Evolutionary conservation across 2,113 vertebrate genomes (phyloP).

Genomic region (Excalfactoria chinensis): DNA sequence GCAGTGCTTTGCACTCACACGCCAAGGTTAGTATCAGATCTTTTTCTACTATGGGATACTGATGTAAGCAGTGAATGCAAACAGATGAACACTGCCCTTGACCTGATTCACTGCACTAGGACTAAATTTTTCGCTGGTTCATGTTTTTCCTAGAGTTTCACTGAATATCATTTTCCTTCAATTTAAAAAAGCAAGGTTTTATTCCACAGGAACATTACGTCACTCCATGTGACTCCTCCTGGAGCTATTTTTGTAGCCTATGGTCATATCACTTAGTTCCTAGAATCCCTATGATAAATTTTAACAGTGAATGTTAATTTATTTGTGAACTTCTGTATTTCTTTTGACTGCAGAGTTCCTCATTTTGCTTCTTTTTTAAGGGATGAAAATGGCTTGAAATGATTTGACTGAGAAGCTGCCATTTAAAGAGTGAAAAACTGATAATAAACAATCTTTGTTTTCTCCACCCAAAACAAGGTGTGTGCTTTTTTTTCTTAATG

Average conservation of each 20-base stretch:
- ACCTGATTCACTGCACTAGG: background rate
- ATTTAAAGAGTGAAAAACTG: background rate
- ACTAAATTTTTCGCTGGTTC: background rate
- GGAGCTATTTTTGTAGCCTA: slow-evolving; percentile 53
- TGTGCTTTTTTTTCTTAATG: background rate
- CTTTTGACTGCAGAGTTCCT: slow-evolving; percentile 9
- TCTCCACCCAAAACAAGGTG: background rate
- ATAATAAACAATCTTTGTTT: background rate
- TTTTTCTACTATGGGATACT: background rate
- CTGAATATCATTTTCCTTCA: background rate
- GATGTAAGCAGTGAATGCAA: background rate
- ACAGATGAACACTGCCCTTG: background rate
- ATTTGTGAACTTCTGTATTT: background rate
- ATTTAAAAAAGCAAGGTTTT: background rate
- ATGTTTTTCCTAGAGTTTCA: background rate
- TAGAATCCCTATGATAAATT: slow-evolving; percentile 59
- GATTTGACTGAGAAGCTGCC: background rate
- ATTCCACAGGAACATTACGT: slow-evolving; percentile 26
- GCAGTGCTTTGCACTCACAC: background rate
- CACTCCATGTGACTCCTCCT: slow-evolving; percentile 32
- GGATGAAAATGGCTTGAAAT: background rate
- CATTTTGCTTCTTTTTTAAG: slow-evolving; percentile 29
- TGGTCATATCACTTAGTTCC: slow-evolving; percentile 38
- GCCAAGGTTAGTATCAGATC: background rate
- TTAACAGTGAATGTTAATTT: slow-evolving; percentile 22